Evolutionary conservation across 2,888 invertebrate species (phyloP), one percentile per base, ranked within the genome.

Genomic region (Gryllus longicercus): DNA sequence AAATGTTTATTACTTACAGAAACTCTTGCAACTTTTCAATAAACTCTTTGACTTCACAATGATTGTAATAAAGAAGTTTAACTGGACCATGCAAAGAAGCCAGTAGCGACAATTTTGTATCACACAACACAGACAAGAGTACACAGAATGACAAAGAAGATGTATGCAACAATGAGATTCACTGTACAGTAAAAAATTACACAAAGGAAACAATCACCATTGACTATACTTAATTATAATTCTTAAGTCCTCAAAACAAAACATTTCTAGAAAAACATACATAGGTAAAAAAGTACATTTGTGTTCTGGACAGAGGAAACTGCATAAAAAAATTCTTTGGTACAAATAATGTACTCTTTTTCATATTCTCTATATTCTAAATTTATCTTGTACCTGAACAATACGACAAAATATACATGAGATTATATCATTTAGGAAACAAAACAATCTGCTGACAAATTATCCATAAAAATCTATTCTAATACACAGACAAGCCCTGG

Each of bases 11-110:
- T 63, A 18, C 63, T 63, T 63, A 63, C 63, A 63, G 63, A 63
- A 63, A 63, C n/a, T 18, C 63, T 63, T 63, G 63, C 63, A 63
- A 63, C 63, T 63, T 63, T 63, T 63, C n/a, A 63, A 63, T 63
- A 63, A 63, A 63, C 63, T 63, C 63, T 63, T 63, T 18, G n/a
- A 18, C n/a, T 63, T 63, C 63, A 63, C 63, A 63, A 63, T 63
- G 63, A 63, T 63, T n/a, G n/a, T 63, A 63, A 63, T 63, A 63
- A 63, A 18, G 63, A 63, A 63, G 63, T n/a, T 63, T 63, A 18
- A 63, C 63, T 63, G 63, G 63, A 63, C 63, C 63, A 63, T 63
- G 63, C 63, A 63, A 63, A 63, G 63, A 18, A 63, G 63, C n/a
- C 63, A 63, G 63, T 18, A 63, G 63, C 16, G 63, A 63, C 63